phyloP scores from a whole-genome alignment of 2,888 invertebrate species.

The Cataglyphis cursor region DNA sequence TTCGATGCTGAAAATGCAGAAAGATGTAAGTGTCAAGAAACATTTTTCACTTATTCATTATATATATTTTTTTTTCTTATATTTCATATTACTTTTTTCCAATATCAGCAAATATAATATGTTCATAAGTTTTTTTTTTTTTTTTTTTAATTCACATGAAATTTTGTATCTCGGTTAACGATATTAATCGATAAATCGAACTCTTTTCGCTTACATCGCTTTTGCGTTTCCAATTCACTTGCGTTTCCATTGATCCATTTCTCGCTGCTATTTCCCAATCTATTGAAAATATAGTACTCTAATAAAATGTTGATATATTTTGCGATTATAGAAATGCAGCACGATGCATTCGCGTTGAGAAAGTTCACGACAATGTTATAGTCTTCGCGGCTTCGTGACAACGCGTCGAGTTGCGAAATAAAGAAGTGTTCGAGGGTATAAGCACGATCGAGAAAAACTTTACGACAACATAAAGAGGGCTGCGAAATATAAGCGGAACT shows the following conservation, averaged over 20 bases:
- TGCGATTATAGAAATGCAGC: background rate
- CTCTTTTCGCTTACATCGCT: background rate
- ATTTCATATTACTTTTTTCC: background rate
- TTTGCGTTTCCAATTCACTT: background rate
- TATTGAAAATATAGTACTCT: background rate
- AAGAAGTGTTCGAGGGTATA: conserved; percentile 35
- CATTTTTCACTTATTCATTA: background rate
- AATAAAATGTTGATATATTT: background rate
- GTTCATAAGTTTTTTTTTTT: background rate
- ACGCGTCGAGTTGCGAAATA: conserved; percentile 41
- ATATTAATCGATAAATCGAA: conserved; percentile 1
- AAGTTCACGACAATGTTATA: conserved; percentile 32
- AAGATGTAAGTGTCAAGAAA: background rate
- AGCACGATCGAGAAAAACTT: conserved; percentile 28
- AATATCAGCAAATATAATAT: background rate
- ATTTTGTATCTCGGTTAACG: background rate
- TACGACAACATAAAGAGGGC: conserved; percentile 19
- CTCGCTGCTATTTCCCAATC: background rate
- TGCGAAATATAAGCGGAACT: conserved; percentile 30
- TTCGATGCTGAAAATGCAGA: background rate
- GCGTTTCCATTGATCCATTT: no score
- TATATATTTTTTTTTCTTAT: no score
- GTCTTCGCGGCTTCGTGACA: conserved; percentile 18
- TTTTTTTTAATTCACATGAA: background rate
- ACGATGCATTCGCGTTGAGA: conserved; percentile 1